A percentile compares a stretch with the other conserved stretches of the same genome.
Conservation (phyloP, 2,888 invertebrate genomes). For the Lypha dubia region DNA sequence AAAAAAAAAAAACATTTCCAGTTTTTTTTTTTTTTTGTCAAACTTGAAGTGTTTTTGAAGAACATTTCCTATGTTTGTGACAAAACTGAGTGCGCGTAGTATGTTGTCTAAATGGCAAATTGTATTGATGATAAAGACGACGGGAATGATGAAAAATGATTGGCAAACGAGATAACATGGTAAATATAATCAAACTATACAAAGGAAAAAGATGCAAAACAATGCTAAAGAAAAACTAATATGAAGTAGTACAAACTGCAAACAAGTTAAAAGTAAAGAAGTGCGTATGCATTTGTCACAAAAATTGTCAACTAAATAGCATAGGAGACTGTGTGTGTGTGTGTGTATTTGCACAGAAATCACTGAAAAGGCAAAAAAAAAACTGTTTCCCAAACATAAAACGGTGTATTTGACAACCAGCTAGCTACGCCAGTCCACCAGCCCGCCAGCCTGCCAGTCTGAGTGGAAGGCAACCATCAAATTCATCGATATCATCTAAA, state of each 20-base stretch:
- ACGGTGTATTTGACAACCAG: slow-evolving; percentile 59
- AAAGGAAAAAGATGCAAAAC: slow-evolving; percentile 39
- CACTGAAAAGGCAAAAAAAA: slow-evolving; percentile 12
- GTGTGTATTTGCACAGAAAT: slow-evolving; percentile 23
- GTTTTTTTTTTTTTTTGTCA: neutral
- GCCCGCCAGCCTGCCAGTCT: slow-evolving; percentile 12
- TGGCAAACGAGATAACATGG: slow-evolving; percentile 68
- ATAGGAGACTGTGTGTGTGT: slow-evolving; percentile 9
- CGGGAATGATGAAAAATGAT: slow-evolving; percentile 63
- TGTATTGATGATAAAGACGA: slow-evolving; percentile 61
- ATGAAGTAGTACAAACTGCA: slow-evolving; percentile 36
- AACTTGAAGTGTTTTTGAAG: slow-evolving; percentile 47
- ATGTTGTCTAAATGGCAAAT: slow-evolving; percentile 67
- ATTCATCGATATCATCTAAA: slow-evolving; percentile 36
- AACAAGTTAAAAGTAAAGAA: slow-evolving; percentile 49
- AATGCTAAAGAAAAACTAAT: slow-evolving; percentile 47
- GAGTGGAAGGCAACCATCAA: slow-evolving; percentile 18
- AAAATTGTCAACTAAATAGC: slow-evolving; percentile 62
- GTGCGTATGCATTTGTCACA: slow-evolving; percentile 72
- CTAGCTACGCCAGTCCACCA: slow-evolving; percentile 7
- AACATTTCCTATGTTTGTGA: slow-evolving; percentile 41
- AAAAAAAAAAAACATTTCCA: slow-evolving; percentile 1
- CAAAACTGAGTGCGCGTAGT: slow-evolving; percentile 53
- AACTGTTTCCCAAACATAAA: slow-evolving; percentile 22
- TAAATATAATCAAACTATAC: slow-evolving; percentile 60